A percentile compares a stretch with the other conserved stretches of the same genome.
These are phyloP conservation scores for Pteropus alecto DNA, from an alignment of 2,113 vertebrate genomes.

Conservation along the genomic window DNA sequence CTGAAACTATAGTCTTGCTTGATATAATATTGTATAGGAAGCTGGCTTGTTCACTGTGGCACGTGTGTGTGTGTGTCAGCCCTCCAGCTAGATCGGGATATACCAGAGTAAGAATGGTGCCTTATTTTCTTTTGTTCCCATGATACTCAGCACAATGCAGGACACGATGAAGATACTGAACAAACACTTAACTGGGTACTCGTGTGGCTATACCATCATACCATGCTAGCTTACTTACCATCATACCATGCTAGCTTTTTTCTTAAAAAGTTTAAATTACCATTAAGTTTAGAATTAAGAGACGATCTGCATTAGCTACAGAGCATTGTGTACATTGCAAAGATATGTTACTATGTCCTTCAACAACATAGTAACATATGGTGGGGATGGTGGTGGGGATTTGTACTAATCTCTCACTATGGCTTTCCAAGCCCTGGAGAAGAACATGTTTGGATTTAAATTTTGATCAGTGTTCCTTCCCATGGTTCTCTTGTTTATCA, in stretches of 20 bases:
- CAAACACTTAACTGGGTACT: background rate
- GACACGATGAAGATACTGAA: background rate
- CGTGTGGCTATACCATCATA: rapidly evolving
- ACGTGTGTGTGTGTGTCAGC: background rate
- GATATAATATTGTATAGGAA: background rate
- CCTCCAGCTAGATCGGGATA: background rate
- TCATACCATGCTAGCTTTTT: background rate
- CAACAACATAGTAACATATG: background rate
- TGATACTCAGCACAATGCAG: background rate
- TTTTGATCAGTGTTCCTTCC: background rate
- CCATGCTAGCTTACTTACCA: background rate
- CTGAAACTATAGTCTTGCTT: background rate
- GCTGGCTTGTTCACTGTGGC: background rate
- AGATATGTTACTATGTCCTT: background rate
- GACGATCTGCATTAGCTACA: background rate
- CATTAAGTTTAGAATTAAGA: background rate
- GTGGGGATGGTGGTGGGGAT: no score
- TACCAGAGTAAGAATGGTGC: background rate
- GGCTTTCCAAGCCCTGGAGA: background rate
- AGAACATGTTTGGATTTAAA: background rate
- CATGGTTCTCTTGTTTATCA: background rate
- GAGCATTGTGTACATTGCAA: background rate
- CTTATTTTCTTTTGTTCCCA: background rate
- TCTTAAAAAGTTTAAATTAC: background rate
- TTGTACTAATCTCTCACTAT: background rate